Evolutionary conservation across 2,113 vertebrate genomes (phyloP), one percentile per base, ranked within the genome.

Genomic region (Notiomystis cincta): DNA sequence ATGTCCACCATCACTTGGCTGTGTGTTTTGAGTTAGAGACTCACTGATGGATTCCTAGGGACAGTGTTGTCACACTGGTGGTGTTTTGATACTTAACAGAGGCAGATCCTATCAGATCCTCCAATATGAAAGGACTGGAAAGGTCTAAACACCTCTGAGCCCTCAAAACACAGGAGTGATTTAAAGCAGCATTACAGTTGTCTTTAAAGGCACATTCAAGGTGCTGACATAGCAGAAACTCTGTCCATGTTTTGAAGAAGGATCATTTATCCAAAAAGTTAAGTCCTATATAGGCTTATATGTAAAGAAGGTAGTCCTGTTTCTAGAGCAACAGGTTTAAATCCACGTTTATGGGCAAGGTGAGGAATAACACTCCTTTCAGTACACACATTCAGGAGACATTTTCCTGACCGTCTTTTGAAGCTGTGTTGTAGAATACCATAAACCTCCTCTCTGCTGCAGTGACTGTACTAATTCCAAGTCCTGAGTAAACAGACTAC

Each of bases 381-480:
- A 96, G 82, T 90, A 72, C 50, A 61, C 54, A 75, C 60, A 86
- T 86, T 89, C 81, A 96, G 90, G 51, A 91, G 71, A 88, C 78
- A 44, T 87, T 84, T 93, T 87, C 92, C 50, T 51, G 72, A 94
- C 61, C 0, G 0, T 64, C 87, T 87, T 96, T 89, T 89, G 87
- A 94, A 94, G 92, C 45, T 62, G 69, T 60, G 64, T 1, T 48
- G 84, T 78, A 91, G 90, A 79, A 82, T 61, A 93, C 37, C 66
- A 65, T 87, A 94, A 95, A 89, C 57, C 92, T 84, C 80, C 83
- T 89, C 92, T 87, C 73, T 87, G 81, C 69, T 91, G 73, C 87
- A 95, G 42, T 82, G 92, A 96, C 92, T 91, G 95, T 96, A 97
- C 73, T 75, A 84, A 67, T 91, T 95, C 92, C 95, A 96, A 95